A percentile compares a stretch with the other conserved stretches of the same genome.
Evolutionary conservation across 2,888 invertebrate species (phyloP).

Genomic region (Caenorhabditis becei): DNA sequence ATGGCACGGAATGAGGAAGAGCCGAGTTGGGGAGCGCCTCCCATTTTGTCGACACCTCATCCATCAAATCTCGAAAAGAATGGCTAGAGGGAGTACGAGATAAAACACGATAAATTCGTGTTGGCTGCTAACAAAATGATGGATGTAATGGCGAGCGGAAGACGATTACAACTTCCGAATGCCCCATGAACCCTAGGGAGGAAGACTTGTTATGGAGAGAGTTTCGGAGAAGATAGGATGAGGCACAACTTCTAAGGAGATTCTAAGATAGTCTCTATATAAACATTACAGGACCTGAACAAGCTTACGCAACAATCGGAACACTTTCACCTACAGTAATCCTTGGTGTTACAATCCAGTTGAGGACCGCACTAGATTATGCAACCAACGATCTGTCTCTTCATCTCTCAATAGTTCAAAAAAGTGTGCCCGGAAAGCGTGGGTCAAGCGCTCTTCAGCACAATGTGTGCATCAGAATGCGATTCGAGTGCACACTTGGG

Average conservation of each 20-base stretch:
- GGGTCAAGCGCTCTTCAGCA: constrained; percentile 35
- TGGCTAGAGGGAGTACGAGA: background rate
- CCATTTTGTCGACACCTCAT: constrained; percentile 4
- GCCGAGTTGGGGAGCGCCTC: background rate
- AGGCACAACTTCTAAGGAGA: no score
- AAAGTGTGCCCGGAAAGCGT: constrained; percentile 15
- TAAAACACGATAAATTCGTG: constrained; percentile 4
- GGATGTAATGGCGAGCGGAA: constrained; percentile 38
- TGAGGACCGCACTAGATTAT: constrained; percentile 22
- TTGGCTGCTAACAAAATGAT: constrained; percentile 38
- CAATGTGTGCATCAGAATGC: constrained; percentile 56
- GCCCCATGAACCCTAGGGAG: constrained; percentile 26
- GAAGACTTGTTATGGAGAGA: background rate
- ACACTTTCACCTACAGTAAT: constrained; percentile 31
- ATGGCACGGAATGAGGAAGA: background rate
- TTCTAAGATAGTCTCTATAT: constrained; percentile 12
- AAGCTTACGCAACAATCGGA: constrained; percentile 34
- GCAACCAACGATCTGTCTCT: constrained; percentile 18
- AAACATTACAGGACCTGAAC: constrained; percentile 20
- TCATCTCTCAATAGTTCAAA: constrained; percentile 6
- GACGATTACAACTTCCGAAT: constrained; percentile 47
- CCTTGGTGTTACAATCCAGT: constrained; percentile 16
- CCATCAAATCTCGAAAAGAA: background rate
- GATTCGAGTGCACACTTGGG: background rate
- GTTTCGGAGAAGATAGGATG: background rate